Evolutionary conservation across 2,797 vertebrate species (phyloP), one percentile per base, ranked within the genome.

Genomic region (Peromyscus aztecus): DNA sequence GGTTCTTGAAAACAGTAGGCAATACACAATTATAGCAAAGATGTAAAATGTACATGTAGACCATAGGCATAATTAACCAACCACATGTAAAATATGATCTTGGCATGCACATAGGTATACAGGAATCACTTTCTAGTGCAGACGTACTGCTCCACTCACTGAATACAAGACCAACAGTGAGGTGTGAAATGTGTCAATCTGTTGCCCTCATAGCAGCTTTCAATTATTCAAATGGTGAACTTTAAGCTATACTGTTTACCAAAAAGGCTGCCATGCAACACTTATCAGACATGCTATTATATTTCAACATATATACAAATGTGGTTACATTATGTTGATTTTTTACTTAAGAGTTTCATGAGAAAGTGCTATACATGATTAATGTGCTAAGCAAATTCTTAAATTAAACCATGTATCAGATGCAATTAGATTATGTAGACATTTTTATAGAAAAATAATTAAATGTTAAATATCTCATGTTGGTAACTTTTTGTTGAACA

Each of bases 251-350:
- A 11, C 5, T 88, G 52, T 29, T 65, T 73, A 49, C 55, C 19
- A 13, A 27, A 80, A 84, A 80, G 29, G 37, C 27, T 67, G 49
- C 16, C n/a, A 43, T 13, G 19, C 2, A 63, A 24, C 3, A 43
- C 8, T 95, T 89, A 46, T 90, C 11, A 94, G 67, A 90, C 23
- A 93, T 16, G 46, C 37, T 84, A 81, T 67, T 34, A 78, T 43
- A 86, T 80, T 93, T 95, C 78, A 78, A 86, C 91, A 37, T 90
- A 91, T 71, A 40, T 59, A 65, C 23, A 94, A 87, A 92, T 43
- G 63, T 37, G 40, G 24, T 24, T 43, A 94, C 49, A 80, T 71
- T 67, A 34, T 24, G n/a, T 29, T 61, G 59, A 31, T 65, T 65
- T 81, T 81, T 84, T 65, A 46, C 17, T 65, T 84, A 46, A n/a